A percentile compares a stretch with the other conserved stretches of the same genome.
Conservation (phyloP, 2,888 invertebrate species). For the Phengaris alcon region DNA sequence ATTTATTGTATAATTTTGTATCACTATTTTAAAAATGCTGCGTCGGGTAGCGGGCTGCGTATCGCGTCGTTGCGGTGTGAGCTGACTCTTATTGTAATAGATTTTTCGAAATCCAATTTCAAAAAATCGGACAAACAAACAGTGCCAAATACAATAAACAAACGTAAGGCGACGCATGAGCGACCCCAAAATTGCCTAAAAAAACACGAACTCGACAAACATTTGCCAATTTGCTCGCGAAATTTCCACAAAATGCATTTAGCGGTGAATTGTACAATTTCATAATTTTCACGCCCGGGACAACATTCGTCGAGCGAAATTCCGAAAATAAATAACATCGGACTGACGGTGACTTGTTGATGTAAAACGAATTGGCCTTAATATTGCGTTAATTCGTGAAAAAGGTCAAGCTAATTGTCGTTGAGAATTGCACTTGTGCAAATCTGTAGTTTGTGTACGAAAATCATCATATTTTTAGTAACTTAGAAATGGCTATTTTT, state of each 20-base stretch:
- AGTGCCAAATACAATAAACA: constrained; percentile 7
- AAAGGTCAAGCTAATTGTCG: constrained; percentile 34
- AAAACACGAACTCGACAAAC: constrained; percentile 23
- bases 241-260: constrained; percentile 32
- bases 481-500: too few relatives aligned
- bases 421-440: not conserved
- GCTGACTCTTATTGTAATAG: too few relatives aligned
- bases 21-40: too few relatives aligned
- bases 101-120: not conserved
- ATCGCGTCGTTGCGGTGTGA: too few relatives aligned
- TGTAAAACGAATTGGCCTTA: constrained; percentile 41
- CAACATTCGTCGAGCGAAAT: constrained; percentile 39
- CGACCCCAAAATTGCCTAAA: constrained; percentile 22
- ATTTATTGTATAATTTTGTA: too few relatives aligned
- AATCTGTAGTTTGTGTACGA: too few relatives aligned
- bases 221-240: constrained; percentile 15
- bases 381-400: constrained; percentile 39
- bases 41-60: too few relatives aligned
- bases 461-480: too few relatives aligned
- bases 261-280: constrained; percentile 33
- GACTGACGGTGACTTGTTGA: constrained; percentile 42
- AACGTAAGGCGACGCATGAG: not conserved
- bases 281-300: constrained; percentile 38
- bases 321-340: constrained; percentile 42
- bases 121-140: not conserved